A percentile compares a stretch with the other conserved stretches of the same genome.
These are phyloP conservation scores for Melanostoma mellinum DNA, from an alignment of 2,888 invertebrate species.

Conservation along the genomic window DNA sequence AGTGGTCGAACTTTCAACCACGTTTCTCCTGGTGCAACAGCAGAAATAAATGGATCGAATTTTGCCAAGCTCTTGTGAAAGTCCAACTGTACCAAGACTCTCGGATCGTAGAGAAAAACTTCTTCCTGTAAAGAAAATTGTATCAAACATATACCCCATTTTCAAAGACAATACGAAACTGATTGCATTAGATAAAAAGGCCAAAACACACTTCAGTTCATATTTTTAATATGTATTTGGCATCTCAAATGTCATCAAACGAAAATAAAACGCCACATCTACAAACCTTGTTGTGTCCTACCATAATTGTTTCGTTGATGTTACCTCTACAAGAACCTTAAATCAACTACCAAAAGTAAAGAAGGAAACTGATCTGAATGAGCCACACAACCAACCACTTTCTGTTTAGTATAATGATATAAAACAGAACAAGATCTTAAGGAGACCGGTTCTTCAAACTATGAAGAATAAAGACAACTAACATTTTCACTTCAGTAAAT, in stretches of 20 bases:
- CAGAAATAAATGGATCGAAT: constrained; percentile 88
- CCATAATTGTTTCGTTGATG: constrained; percentile 74
- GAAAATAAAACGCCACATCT: constrained; percentile 44
- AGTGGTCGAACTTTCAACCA: constrained; percentile 92
- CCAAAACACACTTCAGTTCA: constrained; percentile 30
- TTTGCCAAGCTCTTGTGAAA: constrained; percentile 85
- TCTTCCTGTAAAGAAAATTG: constrained; percentile 80
- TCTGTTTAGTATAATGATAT: constrained; percentile 43
- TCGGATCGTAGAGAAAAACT: constrained; percentile 86
- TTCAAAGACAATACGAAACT: constrained; percentile 26
- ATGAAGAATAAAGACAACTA: not conserved
- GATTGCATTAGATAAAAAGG: constrained; percentile 2
- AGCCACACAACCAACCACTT: constrained; percentile 26
- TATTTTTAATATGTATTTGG: constrained; percentile 28
- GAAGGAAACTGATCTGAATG: constrained; percentile 25
- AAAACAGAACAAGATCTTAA: constrained; percentile 37
- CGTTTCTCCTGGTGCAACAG: constrained; percentile 87
- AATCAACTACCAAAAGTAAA: constrained; percentile 40
- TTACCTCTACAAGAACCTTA: constrained; percentile 41
- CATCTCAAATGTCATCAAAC: not conserved
- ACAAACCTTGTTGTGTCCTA: constrained; percentile 75
- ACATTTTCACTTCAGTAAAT: too few relatives aligned
- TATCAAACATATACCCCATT: not conserved
- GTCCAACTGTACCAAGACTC: constrained; percentile 86
- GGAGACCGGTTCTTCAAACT: constrained; percentile 54